These are phyloP conservation scores for Eubasilissa splendida DNA, from an alignment of 2,888 invertebrate species.

Conservation along the genomic window DNA sequence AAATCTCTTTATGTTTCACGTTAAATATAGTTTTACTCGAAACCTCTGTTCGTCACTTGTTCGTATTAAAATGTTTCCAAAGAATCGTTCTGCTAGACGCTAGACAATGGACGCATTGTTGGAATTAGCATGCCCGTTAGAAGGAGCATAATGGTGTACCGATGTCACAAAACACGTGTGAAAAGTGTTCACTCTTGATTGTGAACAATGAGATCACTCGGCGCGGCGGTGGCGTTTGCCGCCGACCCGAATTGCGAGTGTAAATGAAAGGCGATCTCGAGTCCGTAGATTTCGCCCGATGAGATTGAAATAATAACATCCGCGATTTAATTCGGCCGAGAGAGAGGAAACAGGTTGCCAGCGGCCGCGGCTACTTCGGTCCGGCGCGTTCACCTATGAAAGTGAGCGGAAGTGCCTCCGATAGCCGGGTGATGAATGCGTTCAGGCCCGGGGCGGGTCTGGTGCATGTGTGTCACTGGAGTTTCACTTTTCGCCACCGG, in stretches of 20 bases:
- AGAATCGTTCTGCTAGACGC: neutral
- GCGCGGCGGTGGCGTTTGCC: neutral
- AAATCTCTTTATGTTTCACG: slow-evolving; percentile 65
- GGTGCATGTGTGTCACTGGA: slow-evolving; percentile 46
- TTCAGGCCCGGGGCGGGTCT: slow-evolving; percentile 31
- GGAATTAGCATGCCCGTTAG: neutral
- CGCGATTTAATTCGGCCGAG: slow-evolving; percentile 48
- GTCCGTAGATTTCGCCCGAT: slow-evolving; percentile 36
- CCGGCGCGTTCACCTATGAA: slow-evolving; percentile 49
- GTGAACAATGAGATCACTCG: slow-evolving; percentile 24
- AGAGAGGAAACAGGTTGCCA: slow-evolving; percentile 52
- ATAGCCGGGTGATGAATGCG: slow-evolving; percentile 35
- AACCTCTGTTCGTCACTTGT: slow-evolving; percentile 4
- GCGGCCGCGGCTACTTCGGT: slow-evolving; percentile 25
- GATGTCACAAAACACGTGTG: slow-evolving; percentile 12
- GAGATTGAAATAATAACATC: slow-evolving; percentile 46
- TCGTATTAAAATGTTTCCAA: neutral
- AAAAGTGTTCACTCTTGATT: slow-evolving; percentile 16
- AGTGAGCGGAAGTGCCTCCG: slow-evolving; percentile 30
- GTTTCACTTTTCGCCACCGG: slow-evolving; percentile 46
- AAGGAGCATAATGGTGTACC: neutral
- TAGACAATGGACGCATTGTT: slow-evolving; percentile 22
- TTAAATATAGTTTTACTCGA: slow-evolving; percentile 31
- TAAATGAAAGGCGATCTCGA: slow-evolving; percentile 48
- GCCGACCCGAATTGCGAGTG: slow-evolving; percentile 14